Evolutionary conservation across 2,888 invertebrate genomes (phyloP), one percentile per base, ranked within the genome.

Genomic region (Drosophila algonquin): DNA sequence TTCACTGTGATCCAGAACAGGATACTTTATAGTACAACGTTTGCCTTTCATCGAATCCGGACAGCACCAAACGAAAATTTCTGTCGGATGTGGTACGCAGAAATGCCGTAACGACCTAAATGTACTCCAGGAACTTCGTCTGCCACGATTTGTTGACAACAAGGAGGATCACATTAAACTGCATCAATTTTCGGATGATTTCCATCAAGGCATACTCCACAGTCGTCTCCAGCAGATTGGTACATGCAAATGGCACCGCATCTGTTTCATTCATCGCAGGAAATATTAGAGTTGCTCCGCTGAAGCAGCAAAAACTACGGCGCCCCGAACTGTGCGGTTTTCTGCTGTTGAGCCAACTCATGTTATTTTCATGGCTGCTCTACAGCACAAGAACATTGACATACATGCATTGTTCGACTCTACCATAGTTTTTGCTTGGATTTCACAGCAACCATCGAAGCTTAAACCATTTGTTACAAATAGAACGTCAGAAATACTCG

Each of bases 271-370:
- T 46, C 16, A 6, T 46, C 27, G 27, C 27, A 27, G 7, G 27
- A 27, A 7, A 6, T 1, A 27, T 18, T 16, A 16, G 6, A 16
- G 46, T 46, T 46, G 10, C 18, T 46, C 16, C 46, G 16, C 46
- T 18, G 46, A 46, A 27, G 7, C 27, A 27, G 7, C 6, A 27
- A 27, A 7, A 6, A 27, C 27, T 7, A 27, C 27, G 6, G 46
- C 46, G 18, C 16, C n/a, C 18, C 46, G 46, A 46, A 46, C n/a
- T 46, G 18, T 18, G 46, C 16, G 2, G 18, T 18, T 16, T 18
- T 46, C 8, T 46, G 46, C 46, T 46, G 16, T 21, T 47, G 47
- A 47, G 47, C 10, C 47, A 8, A 47, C 47, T 47, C 47, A 47
- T 47, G 3, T 47, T 18, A 9, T 16, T 21, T 8, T 47, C 27